These are phyloP conservation scores for Drosophila ambigua DNA, from an alignment of 1,140 invertebrate species.

Conservation along the genomic window DNA sequence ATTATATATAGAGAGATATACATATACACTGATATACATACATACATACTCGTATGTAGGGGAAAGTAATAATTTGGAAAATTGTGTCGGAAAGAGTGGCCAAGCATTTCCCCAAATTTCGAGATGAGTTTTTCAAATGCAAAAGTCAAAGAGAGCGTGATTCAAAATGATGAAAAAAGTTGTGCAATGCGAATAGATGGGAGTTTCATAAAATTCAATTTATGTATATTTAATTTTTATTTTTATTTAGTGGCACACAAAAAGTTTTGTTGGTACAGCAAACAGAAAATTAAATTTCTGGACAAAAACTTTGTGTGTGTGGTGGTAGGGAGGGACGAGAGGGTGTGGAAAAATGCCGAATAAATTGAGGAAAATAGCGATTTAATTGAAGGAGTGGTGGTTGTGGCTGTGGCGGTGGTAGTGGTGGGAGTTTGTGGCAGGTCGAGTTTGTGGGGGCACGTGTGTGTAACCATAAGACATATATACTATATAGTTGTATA, in stretches of 20 bases:
- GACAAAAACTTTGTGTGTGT: slow-evolving; percentile 38
- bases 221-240: slow-evolving; percentile 10
- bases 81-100: slow-evolving; percentile 19
- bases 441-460: slow-evolving; percentile 56
- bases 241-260: slow-evolving; percentile 33
- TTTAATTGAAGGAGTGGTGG: slow-evolving; percentile 1
- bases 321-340: background rate
- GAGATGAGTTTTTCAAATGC: slow-evolving; percentile 50
- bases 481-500: slow-evolving; percentile 49
- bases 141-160: slow-evolving; percentile 58
- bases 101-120: slow-evolving; percentile 42
- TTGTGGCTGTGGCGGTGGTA: slow-evolving; percentile 5
- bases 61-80: slow-evolving; percentile 32
- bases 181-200: slow-evolving; percentile 38
- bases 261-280: slow-evolving; percentile 45
- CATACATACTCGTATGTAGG: slow-evolving; percentile 10
- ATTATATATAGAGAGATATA: slow-evolving; percentile 12
- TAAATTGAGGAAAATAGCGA: slow-evolving; percentile 24
- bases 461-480: slow-evolving; percentile 84
- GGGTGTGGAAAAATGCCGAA: slow-evolving; percentile 42
- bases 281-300: slow-evolving; percentile 62
- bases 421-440: slow-evolving; percentile 16
- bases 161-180: slow-evolving; percentile 61
- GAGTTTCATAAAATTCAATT: slow-evolving; percentile 47
- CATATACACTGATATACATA: slow-evolving; percentile 27